A percentile compares a stretch with the other conserved stretches of the same genome.
Evolutionary conservation across 2,888 invertebrate genomes (phyloP).

Genomic region (Orthonychiurus folsomi): DNA sequence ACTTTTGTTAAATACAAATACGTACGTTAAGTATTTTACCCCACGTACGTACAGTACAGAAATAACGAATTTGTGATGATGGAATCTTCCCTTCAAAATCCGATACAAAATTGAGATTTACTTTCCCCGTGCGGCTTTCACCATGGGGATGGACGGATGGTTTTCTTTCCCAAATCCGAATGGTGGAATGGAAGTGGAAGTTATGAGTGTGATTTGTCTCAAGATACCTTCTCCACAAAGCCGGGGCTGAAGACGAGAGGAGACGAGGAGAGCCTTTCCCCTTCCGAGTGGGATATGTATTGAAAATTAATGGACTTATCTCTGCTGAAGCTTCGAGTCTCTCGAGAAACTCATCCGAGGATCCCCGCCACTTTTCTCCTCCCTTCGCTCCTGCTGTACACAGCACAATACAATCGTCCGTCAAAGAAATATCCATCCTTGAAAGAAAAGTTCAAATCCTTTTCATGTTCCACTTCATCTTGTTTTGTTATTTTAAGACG

Average conservation of each 20-base stretch:
- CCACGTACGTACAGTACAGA: too few species aligned
- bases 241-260: too few species aligned
- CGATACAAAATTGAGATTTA: not conserved
- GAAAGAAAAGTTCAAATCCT: slow-evolving; percentile 1
- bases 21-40: too few species aligned
- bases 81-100: not conserved
- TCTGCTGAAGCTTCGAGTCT: not conserved
- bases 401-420: not conserved
- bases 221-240: not conserved
- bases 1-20: too few species aligned
- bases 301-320: slow-evolving; percentile 1
- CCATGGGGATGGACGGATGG: not conserved
- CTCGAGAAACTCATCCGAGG: not conserved
- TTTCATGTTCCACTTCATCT: slow-evolving; percentile 1
- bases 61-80: too few species aligned
- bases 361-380: not conserved
- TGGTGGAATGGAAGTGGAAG: too few species aligned
- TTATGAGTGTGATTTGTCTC: not conserved
- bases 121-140: not conserved
- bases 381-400: not conserved
- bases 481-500: not conserved
- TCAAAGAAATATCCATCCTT: not conserved
- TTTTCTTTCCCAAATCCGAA: too few species aligned
- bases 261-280: not conserved
- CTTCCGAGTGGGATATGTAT: not conserved